Percentiles rank a stretch among this genome's conserved stretches.
These are phyloP conservation scores for Ascaphus truei DNA, from an alignment of 2,113 vertebrate genomes.

Conservation along the genomic window DNA sequence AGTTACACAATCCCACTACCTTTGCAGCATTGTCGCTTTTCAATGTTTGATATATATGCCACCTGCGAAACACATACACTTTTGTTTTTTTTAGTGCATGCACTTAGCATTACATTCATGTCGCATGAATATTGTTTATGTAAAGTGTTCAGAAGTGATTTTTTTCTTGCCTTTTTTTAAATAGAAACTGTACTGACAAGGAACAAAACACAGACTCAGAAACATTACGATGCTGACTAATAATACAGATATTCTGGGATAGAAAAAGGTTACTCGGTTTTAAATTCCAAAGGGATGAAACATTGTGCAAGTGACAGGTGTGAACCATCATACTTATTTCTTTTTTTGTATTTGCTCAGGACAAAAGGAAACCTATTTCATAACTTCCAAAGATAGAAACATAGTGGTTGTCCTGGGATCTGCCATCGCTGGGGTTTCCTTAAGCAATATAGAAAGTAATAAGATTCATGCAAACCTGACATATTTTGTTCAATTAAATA, in stretches of 20 bases:
- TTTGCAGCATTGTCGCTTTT: neutral
- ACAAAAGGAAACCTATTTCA: constrained; percentile 37
- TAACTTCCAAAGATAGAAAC: too few relatives aligned
- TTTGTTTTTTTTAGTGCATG: neutral
- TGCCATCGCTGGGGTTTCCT: too few relatives aligned
- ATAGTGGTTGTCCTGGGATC: too few relatives aligned
- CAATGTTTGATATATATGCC: neutral
- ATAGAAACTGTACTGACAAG: neutral
- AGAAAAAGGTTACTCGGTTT: constrained; percentile 11
- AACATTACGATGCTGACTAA: constrained; percentile 3
- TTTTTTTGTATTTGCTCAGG: constrained; percentile 38
- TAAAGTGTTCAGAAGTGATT: neutral
- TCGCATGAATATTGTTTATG: neutral
- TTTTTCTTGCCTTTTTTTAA: neutral
- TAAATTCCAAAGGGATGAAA: constrained; percentile 39
- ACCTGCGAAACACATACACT: neutral
- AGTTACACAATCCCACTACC: neutral
- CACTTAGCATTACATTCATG: neutral
- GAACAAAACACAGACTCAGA: neutral
- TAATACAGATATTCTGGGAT: constrained; percentile 20
- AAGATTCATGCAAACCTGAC: too few relatives aligned
- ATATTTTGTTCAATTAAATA: too few relatives aligned
- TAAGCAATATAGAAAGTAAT: too few relatives aligned
- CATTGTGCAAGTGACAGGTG: constrained; percentile 41
- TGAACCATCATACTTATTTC: constrained; percentile 39